Base-by-base conservation (phyloP, 2,113 vertebrate species). In the Proteles cristata region DNA sequence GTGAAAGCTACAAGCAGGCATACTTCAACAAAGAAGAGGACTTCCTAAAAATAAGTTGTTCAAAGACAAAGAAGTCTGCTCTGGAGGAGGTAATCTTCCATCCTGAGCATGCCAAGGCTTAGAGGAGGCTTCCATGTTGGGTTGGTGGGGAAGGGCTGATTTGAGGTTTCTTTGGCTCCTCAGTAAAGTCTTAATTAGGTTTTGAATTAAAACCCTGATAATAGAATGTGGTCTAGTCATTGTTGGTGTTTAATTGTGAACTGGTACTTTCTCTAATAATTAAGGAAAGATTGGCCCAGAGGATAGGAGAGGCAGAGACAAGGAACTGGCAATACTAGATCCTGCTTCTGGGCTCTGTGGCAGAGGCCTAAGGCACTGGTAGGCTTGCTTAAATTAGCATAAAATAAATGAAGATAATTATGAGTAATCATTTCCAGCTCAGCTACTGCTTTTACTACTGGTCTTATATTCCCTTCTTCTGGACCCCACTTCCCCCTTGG, bases 381-480 rank as follows among this genome's bases (percentile, higher is more conserved):
- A 33, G 55, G 26, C 35, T 81, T 68, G 73, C 63, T 81, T 74
- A 90, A 50, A 65, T 63, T 82, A 21, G 15, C 86, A 65, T 50
- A 95, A 35, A 90, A 87, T 87, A 55, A 83, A 85, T 74, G 7
- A 85, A 26, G 61, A 53, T 1, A 3, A 43, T 74, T 88, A 58
- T 88, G 77, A 77, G 21, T 81, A 84, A 69, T 84, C 50, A 66
- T 96, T 81, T 94, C 23, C 66, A 81, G 66, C 43, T 87, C n/a
- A 53, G 71, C 33, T 50, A 39, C 48, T 68, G 33, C 39, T 91
- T 79, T 94, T 82, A 90, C 39, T 28, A 26, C 55, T 76, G 43
- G 65, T 45, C 11, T 65, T 39, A 69, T 88, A n/a, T 73, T 79
- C 12, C 4, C 61, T 45, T 87, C 68, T 79, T 82, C 31, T 10